Base-by-base conservation (phyloP, 2,888 invertebrate genomes). In the Julus scanicus region DNA sequence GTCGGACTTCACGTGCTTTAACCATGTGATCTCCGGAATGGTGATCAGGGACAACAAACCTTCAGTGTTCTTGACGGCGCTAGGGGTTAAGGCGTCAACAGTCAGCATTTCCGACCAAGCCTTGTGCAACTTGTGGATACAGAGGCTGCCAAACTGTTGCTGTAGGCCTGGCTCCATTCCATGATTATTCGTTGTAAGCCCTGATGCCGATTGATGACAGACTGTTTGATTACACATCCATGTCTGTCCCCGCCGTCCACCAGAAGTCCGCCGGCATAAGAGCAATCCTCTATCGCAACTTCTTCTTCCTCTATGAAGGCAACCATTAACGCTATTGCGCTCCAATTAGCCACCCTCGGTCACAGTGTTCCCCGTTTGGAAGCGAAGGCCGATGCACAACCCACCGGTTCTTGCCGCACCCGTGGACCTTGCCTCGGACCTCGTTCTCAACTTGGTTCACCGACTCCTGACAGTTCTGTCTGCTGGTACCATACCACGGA, bases 401-500 rank as follows among this genome's bases (percentile, higher is more conserved):
- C 29, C 17, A 6, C 6, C 37, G 9, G n/a, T 17, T 1, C 8
- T 20, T 57, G 29, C 17, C n/a, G 49, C 3, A 11, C 29, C 29
- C 29, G 29, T 29, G 29, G 29, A 29, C 29, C 29, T 29, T 1
- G 29, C 29, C 1, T 1, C 29, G 1, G 29, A 29, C 29, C 29
- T 29, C 29, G 29, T 29, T 29, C 29, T 0, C 29, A 29, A 29
- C 29, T 1, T 29, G 29, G 29, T 0, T 29, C 29, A 29, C 29
- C 29, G 29, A 1, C 29, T 29, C 1, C 29, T 1, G 29, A 29
- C 48, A 20, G 53, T 13, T 13, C 39, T 1, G 37, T 86, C 8
- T 86, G 86, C 53, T 86, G 48, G 15, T 86, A 44, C 37, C 86
- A 86, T 37, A 48, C 5, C 20, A 49, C 53, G 3, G 53, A 53